Percentiles rank a stretch among this genome's conserved stretches.
Evolutionary conservation across 2,113 vertebrate species (phyloP).

Genomic region (Nymphicus hollandicus): DNA sequence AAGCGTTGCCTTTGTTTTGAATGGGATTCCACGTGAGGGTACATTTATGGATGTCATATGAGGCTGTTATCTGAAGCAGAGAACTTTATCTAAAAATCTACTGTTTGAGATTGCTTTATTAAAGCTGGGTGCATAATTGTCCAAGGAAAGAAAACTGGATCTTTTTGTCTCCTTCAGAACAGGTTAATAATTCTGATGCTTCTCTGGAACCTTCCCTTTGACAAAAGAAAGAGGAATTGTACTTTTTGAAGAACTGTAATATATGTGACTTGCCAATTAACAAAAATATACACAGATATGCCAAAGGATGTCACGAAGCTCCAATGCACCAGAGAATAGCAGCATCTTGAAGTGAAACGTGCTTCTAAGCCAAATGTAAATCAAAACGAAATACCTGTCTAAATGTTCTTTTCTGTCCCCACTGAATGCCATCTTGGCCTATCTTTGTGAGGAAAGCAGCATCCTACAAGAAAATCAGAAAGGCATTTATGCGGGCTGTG

Average conservation of each 20-base stretch:
- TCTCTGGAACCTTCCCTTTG: neutral
- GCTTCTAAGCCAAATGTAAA: neutral
- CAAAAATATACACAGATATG: neutral
- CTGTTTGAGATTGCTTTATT: neutral
- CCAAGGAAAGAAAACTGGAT: neutral
- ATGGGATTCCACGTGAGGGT: neutral
- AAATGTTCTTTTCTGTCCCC: neutral
- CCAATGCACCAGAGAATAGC: neutral
- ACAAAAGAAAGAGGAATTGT: neutral
- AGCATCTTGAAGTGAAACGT: neutral
- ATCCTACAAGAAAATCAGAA: neutral
- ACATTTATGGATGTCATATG: neutral
- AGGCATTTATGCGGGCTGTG: neutral
- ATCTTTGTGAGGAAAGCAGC: neutral
- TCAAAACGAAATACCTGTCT: neutral
- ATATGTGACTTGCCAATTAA: neutral
- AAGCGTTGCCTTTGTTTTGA: neutral
- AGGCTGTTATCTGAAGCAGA: neutral
- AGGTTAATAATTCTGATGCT: neutral
- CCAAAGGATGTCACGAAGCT: neutral
- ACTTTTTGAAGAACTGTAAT: neutral
- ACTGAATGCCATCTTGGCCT: neutral
- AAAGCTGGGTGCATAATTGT: neutral
- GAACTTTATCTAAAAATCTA: neutral
- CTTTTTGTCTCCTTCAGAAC: neutral